Evolutionary conservation across 2,797 vertebrate species (phyloP).

Genomic region (Emys orbicularis): DNA sequence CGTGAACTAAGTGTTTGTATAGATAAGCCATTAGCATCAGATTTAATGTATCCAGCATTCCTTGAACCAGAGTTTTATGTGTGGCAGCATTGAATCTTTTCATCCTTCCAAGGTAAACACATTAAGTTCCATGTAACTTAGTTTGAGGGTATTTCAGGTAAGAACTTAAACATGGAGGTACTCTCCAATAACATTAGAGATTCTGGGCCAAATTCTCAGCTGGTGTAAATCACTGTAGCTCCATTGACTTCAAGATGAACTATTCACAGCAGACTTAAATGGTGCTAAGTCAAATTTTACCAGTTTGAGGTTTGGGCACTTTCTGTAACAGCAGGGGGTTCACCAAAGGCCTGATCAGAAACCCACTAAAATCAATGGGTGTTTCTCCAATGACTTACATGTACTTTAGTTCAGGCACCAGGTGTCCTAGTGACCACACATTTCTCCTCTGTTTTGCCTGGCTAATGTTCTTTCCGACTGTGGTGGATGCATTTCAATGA

Average conservation of each 20-base stretch:
- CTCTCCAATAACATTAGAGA: neutral
- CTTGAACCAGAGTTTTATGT: accelerated
- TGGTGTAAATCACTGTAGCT: neutral
- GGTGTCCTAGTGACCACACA: accelerated
- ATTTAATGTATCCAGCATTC: neutral
- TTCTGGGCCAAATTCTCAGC: neutral
- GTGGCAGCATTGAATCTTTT: neutral
- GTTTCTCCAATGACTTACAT: neutral
- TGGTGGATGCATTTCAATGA: neutral
- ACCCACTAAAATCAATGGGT: neutral
- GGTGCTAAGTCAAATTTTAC: neutral
- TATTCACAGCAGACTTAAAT: neutral
- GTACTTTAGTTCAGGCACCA: neutral
- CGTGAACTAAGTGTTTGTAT: too few species aligned
- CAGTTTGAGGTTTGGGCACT: neutral
- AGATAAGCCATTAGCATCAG: too few species aligned
- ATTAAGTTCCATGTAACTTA: neutral
- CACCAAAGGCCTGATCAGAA: neutral
- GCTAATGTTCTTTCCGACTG: neutral
- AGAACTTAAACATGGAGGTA: neutral
- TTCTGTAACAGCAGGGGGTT: neutral
- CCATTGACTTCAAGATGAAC: neutral
- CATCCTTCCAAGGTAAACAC: neutral
- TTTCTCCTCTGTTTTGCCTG: accelerated
- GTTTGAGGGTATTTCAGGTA: neutral